A percentile compares a stretch with the other conserved stretches of the same genome.
These are phyloP conservation scores for Colletes latitarsis DNA, from an alignment of 1,140 invertebrate species.

Conservation along the genomic window DNA sequence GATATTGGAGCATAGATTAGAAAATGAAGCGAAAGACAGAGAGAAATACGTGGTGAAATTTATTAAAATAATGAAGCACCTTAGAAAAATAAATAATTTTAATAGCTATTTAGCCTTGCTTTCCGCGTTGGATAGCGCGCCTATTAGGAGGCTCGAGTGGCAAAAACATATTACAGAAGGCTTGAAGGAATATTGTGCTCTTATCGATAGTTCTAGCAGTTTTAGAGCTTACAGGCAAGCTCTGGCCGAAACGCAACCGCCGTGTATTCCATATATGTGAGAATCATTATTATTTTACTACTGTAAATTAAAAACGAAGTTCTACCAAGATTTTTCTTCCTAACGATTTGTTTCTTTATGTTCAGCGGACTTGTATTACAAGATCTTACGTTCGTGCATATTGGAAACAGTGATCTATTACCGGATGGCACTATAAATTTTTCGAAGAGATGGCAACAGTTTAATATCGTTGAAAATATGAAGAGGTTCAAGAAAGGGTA, in stretches of 20 bases:
- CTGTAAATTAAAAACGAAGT: neutral
- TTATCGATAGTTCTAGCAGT: constrained; percentile 98
- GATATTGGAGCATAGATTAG: constrained; percentile 86
- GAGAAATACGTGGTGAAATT: constrained; percentile 98
- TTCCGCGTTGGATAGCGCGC: constrained; percentile 97
- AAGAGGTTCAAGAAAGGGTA: constrained; percentile 97
- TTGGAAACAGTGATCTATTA: constrained; percentile 95
- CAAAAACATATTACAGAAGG: constrained; percentile 95
- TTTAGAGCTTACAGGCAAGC: constrained; percentile 97
- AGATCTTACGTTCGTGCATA: constrained; percentile 99
- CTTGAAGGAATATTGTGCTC: constrained; percentile 95
- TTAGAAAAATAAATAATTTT: constrained; percentile 98
- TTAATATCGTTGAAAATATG: constrained; percentile 98
- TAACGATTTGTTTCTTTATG: constrained; percentile 55
- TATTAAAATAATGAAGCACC: constrained; percentile 99
- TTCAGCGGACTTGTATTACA: constrained; percentile 97
- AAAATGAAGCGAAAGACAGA: constrained; percentile 94
- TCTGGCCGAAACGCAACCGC: constrained; percentile 95
- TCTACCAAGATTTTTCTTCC: neutral
- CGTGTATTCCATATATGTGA: constrained; percentile 99
- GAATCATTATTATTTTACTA: constrained; percentile 59
- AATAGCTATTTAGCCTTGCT: constrained; percentile 98
- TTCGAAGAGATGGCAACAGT: constrained; percentile 98
- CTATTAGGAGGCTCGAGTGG: constrained; percentile 97
- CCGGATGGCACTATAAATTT: constrained; percentile 96